Conservation (phyloP, 2,888 invertebrate genomes). For the Mythimna loreyi region DNA sequence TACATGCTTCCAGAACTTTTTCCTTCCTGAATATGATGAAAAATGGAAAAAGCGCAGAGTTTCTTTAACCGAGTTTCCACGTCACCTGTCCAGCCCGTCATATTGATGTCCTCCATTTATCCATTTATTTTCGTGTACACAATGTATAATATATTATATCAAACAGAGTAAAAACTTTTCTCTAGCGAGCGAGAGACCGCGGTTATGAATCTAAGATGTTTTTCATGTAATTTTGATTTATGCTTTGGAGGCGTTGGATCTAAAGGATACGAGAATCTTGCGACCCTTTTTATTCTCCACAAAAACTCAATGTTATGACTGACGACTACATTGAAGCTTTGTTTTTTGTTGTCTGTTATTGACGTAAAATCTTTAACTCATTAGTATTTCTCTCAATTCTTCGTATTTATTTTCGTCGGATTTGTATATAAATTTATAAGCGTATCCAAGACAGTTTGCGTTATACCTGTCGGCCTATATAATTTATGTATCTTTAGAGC, state of each 20-base stretch:
- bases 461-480: background rate
- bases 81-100: conserved; percentile 8
- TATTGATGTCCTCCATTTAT: conserved; percentile 30
- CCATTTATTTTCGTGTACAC: conserved; percentile 20
- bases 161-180: conserved; percentile 52
- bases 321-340: conserved; percentile 59
- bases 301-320: conserved; percentile 73
- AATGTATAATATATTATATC: conserved; percentile 39
- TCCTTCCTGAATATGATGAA: background rate
- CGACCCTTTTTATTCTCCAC: conserved; percentile 75
- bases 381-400: background rate
- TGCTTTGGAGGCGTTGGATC: conserved; percentile 74
- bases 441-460: background rate
- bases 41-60: background rate
- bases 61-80: background rate
- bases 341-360: conserved; percentile 10
- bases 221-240: conserved; percentile 85
- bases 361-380: background rate
- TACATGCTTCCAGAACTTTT: background rate
- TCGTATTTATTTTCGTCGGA: background rate
- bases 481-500: background rate
- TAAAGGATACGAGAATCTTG: conserved; percentile 70
- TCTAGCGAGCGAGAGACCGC: conserved; percentile 59
- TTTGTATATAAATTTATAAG: background rate
- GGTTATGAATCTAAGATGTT: conserved; percentile 78